phyloP scores from a whole-genome alignment of 92 coral and sea anemone species.

The Parazoanthus atlanticus region DNA sequence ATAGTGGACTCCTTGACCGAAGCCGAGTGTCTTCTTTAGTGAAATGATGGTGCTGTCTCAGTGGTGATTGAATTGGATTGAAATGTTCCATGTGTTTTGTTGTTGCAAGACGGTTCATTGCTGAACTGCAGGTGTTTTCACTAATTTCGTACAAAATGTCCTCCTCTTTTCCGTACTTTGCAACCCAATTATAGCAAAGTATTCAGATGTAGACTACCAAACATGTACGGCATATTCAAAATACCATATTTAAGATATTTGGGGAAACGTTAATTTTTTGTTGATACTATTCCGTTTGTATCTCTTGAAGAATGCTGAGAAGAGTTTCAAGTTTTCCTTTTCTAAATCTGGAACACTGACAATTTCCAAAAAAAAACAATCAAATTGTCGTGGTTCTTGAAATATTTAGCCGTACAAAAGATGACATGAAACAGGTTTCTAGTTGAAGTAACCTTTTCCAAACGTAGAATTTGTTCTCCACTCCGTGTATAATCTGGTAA shows the following conservation, averaged over 20 bases:
- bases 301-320: neutral
- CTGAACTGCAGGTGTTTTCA: neutral
- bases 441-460: too few species aligned
- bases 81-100: neutral
- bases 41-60: neutral
- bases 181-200: neutral
- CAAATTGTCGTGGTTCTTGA: too few species aligned
- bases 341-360: too few species aligned
- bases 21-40: neutral
- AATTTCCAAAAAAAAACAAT: too few species aligned
- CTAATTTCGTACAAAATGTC: neutral
- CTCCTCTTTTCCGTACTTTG: neutral
- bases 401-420: too few species aligned
- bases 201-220: neutral
- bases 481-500: too few species aligned
- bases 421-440: too few species aligned
- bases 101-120: neutral
- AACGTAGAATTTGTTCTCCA: too few species aligned
- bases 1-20: neutral
- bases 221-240: neutral
- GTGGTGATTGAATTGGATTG: neutral
- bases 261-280: neutral
- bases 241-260: neutral
- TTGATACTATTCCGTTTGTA: neutral
- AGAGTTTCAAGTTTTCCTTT: neutral